phyloP scores from a whole-genome alignment of 2,797 vertebrate genomes.

The Pyrrhura leucotis region DNA sequence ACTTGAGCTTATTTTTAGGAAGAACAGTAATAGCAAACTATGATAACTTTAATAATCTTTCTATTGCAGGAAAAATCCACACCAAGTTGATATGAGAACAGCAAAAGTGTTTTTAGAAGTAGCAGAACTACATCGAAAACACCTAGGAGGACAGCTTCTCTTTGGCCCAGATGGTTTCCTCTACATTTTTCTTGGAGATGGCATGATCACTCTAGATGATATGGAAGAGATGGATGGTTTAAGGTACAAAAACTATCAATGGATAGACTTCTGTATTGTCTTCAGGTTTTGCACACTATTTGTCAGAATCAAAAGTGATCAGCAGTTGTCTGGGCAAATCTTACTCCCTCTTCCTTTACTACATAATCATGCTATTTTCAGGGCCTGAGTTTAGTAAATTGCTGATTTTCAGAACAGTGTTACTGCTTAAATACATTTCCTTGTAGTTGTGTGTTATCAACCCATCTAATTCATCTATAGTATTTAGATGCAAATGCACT shows the following conservation, averaged over 20 bases:
- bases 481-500: background rate
- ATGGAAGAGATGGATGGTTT: constrained; percentile 99
- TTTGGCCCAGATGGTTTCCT: constrained; percentile 93
- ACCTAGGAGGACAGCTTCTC: constrained; percentile 93
- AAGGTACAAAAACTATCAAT: constrained; percentile 83
- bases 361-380: background rate
- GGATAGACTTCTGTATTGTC: background rate
- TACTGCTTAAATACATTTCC: background rate
- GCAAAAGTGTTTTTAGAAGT: constrained; percentile 93
- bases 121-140: constrained; percentile 95
- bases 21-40: background rate
- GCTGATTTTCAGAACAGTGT: background rate
- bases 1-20: background rate
- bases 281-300: background rate
- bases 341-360: background rate
- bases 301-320: background rate
- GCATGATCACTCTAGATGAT: constrained; percentile 98
- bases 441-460: background rate
- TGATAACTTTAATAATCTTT: background rate
- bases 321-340: background rate
- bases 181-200: constrained; percentile 95
- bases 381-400: background rate
- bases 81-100: constrained; percentile 91
- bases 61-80: constrained; percentile 90
- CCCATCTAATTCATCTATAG: background rate